Evolutionary conservation across 30 jellyfish, hydroid and myxozoan genomes (phyloP).

Genomic region (Aurelia aurita complex sp. Pacific): DNA sequence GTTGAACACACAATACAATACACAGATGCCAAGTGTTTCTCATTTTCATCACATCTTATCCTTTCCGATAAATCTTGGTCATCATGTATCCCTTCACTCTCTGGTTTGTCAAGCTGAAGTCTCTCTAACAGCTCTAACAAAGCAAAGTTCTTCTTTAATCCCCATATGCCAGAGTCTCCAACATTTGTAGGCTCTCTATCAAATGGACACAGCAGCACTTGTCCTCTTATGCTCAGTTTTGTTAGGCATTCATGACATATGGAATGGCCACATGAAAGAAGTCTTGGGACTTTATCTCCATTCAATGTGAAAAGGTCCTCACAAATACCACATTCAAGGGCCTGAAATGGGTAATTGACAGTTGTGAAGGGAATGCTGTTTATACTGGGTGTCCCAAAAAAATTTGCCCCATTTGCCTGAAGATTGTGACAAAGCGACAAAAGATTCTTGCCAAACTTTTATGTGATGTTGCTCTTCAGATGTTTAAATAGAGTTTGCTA

Average conservation of each 20-base stretch:
- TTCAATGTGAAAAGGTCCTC: conserved; percentile 83
- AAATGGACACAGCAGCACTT: conserved; percentile 82
- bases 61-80: conserved; percentile 21
- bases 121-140: conserved; percentile 86
- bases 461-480: too few species aligned
- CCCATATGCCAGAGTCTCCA: conserved; percentile 98
- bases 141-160: conserved; percentile 92
- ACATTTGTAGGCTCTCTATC: conserved; percentile 88
- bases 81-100: conserved; percentile 25
- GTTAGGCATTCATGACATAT: conserved; percentile 95
- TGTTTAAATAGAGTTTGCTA: too few species aligned
- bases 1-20: conserved; percentile 91
- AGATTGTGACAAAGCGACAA: too few species aligned
- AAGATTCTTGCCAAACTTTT: too few species aligned
- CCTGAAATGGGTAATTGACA: conserved; percentile 36
- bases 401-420: too few species aligned
- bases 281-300: conserved; percentile 94
- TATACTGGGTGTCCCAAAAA: too few species aligned
- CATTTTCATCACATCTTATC: conserved; percentile 88
- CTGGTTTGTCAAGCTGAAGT: conserved; percentile 43
- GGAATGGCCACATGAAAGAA: conserved; percentile 94
- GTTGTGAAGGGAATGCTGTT: background rate
- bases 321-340: conserved; percentile 93
- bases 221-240: conserved; percentile 55
- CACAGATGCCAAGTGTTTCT: conserved; percentile 68